Evolutionary conservation across 2,113 vertebrate species (phyloP).

Genomic region (Atrichornis clamosus): DNA sequence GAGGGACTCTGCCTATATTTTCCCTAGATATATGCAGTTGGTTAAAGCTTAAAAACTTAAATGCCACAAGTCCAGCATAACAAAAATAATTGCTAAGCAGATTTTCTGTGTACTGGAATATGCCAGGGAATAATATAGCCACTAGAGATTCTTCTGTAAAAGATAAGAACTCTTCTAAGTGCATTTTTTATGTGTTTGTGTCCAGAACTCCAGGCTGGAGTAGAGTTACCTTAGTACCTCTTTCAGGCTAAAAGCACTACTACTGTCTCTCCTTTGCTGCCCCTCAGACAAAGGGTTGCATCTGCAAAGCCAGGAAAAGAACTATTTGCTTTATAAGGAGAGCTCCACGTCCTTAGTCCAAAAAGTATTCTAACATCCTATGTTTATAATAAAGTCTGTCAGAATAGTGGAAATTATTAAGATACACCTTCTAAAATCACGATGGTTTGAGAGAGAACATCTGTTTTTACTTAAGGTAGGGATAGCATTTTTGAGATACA

Average conservation of each 20-base stretch:
- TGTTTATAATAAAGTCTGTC: not conserved
- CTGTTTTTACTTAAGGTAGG: not conserved
- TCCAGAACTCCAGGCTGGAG: not conserved
- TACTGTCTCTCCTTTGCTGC: not conserved
- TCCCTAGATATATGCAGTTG: not conserved
- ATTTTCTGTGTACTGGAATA: not conserved
- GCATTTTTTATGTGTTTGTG: not conserved
- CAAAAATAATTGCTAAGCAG: not conserved
- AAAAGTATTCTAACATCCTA: not conserved
- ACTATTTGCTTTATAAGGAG: not conserved
- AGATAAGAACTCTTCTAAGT: not conserved
- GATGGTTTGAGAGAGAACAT: not conserved
- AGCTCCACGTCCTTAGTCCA: not conserved
- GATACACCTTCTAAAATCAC: not conserved
- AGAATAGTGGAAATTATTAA: not conserved
- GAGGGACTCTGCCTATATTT: not conserved
- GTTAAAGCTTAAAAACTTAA: not conserved
- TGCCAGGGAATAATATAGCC: not conserved
- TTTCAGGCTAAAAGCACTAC: not conserved
- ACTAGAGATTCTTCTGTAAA: not conserved
- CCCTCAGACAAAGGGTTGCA: not conserved
- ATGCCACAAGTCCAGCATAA: not conserved
- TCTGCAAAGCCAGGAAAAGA: not conserved
- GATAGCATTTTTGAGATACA: not conserved
- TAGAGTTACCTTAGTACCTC: not conserved